Conservation (phyloP, 2,888 invertebrate genomes). For the Micropterix aruncella region DNA sequence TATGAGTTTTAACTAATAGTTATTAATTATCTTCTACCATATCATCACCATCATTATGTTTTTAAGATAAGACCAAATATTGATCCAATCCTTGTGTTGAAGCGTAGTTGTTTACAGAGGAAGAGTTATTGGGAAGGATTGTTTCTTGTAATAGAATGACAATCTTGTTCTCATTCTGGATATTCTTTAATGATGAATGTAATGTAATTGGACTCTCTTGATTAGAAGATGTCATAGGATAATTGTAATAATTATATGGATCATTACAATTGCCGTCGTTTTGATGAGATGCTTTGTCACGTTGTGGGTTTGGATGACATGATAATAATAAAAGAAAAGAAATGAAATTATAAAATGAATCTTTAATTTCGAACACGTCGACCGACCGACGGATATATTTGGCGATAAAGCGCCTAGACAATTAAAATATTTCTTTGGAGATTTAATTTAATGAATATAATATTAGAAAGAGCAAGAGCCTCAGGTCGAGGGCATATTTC, state of each 20-base stretch:
- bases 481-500: too few relatives aligned
- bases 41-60: not conserved
- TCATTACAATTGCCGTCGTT: not conserved
- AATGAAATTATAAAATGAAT: too few relatives aligned
- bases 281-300: constrained; percentile 1
- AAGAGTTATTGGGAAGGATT: not conserved
- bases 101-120: not conserved
- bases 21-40: not conserved
- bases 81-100: not conserved
- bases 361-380: too few relatives aligned
- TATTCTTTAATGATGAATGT: not conserved
- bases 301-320: too few relatives aligned
- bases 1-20: not conserved
- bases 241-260: not conserved
- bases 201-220: not conserved
- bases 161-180: not conserved
- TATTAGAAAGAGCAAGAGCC: too few relatives aligned
- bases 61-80: not conserved
- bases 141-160: not conserved
- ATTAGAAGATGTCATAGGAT: not conserved
- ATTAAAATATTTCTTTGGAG: too few relatives aligned
- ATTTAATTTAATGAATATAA: too few relatives aligned
- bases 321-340: too few relatives aligned
- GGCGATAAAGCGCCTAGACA: too few relatives aligned
- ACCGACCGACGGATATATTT: too few relatives aligned